Conservation (phyloP, 1,140 invertebrate genomes). For the Drosophila setifemur region DNA sequence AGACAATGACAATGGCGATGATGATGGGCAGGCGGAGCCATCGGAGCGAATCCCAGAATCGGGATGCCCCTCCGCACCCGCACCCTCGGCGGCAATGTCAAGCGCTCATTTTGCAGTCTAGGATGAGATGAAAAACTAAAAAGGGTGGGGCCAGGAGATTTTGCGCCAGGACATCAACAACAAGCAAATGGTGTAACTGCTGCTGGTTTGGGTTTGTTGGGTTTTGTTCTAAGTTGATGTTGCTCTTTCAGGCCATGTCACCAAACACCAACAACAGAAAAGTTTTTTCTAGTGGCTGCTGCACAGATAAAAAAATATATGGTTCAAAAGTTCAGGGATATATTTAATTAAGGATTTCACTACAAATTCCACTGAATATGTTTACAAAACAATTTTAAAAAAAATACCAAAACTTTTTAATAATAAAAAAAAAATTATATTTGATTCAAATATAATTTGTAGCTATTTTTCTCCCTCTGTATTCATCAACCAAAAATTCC, state of each 20-base stretch:
- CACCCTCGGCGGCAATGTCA: constrained; percentile 9
- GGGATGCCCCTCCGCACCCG: constrained; percentile 5
- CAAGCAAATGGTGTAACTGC: constrained; percentile 42
- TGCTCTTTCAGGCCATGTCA: constrained; percentile 10
- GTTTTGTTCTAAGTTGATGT: constrained; percentile 3
- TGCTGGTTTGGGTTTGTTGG: constrained; percentile 4
- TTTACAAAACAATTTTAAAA: too few species aligned
- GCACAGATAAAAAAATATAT: background rate
- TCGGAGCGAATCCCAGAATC: constrained; percentile 29
- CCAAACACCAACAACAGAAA: constrained; percentile 16
- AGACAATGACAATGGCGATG: constrained; percentile 55
- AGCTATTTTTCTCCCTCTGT: background rate
- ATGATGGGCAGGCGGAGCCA: constrained; percentile 40
- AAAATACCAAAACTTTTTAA: too few species aligned
- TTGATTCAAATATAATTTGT: too few species aligned
- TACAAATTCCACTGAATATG: too few species aligned
- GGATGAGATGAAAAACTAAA: too few species aligned
- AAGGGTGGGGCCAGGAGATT: constrained; percentile 3
- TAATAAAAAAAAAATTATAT: too few species aligned
- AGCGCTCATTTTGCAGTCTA: constrained; percentile 1
- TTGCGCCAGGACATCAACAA: constrained; percentile 32
- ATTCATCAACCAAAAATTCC: background rate
- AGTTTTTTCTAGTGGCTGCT: constrained; percentile 6
- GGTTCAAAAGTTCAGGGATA: background rate
- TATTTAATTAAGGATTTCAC: too few species aligned